phyloP scores from a whole-genome alignment of 1,140 invertebrate genomes.

The Listronotus bonariensis region DNA sequence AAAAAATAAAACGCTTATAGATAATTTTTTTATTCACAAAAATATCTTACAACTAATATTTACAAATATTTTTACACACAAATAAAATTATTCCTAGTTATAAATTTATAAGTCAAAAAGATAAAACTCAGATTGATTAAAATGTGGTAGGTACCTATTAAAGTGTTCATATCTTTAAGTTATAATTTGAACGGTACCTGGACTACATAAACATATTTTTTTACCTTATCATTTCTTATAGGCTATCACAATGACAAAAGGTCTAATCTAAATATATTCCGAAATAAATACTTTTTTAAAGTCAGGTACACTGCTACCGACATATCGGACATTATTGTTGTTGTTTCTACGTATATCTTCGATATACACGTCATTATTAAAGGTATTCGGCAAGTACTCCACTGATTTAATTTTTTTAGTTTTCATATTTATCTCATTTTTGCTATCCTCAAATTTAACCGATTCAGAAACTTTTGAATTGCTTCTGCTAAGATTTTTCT shows the following conservation, averaged over 20 bases:
- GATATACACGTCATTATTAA: conserved; percentile 33
- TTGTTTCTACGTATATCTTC: conserved; percentile 40
- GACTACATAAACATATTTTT: no score
- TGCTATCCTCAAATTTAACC: conserved; percentile 26
- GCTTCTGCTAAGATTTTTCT: conserved; percentile 34
- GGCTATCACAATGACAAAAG: neutral
- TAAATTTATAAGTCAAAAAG: no score
- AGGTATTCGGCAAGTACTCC: conserved; percentile 43
- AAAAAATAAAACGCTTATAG: no score
- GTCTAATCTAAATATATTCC: conserved; percentile 56
- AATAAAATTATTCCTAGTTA: no score
- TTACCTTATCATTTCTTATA: neutral
- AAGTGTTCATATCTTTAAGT: no score
- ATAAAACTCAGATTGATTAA: no score
- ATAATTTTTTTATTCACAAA: no score
- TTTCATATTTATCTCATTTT: conserved; percentile 17
- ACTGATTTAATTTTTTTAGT: conserved; percentile 44
- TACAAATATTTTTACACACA: no score
- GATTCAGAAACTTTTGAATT: conserved; percentile 40
- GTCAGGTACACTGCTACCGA: conserved; percentile 60
- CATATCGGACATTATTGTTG: conserved; percentile 48
- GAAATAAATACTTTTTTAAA: conserved; percentile 63
- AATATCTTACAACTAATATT: no score
- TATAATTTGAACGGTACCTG: no score
- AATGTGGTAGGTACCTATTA: no score